Conservation (phyloP, 2,113 vertebrate genomes). For the Guaruba guarouba region DNA sequence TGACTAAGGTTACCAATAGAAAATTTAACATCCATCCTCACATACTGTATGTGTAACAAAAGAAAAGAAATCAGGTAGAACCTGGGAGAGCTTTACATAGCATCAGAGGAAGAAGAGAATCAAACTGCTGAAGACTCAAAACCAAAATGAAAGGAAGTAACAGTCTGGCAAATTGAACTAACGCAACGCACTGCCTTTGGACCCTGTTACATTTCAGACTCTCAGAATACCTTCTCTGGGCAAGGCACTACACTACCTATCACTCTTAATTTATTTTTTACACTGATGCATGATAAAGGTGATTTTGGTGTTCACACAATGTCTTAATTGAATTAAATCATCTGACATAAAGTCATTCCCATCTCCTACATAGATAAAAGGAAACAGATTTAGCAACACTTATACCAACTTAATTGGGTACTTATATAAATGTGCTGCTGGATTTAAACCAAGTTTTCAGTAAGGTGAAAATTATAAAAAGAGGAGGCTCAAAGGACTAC, state of each 20-base stretch:
- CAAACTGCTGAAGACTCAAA: not conserved
- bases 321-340: not conserved
- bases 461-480: not conserved
- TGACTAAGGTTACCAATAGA: not conserved
- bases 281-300: not conserved
- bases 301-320: not conserved
- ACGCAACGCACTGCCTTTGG: not conserved
- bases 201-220: not conserved
- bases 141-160: not conserved
- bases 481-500: not conserved
- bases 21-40: not conserved
- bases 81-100: not conserved
- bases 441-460: not conserved
- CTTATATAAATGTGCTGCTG: not conserved
- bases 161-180: not conserved
- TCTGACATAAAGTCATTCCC: not conserved
- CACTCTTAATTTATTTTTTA: not conserved
- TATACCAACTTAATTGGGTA: not conserved
- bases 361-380: not conserved
- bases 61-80: not conserved
- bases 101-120: not conserved
- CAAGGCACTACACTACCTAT: not conserved
- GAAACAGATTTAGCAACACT: not conserved
- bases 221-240: not conserved
- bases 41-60: not conserved